Evolutionary conservation across 2,888 invertebrate genomes (phyloP).

Genomic region (Nemotelus pantherinus): DNA sequence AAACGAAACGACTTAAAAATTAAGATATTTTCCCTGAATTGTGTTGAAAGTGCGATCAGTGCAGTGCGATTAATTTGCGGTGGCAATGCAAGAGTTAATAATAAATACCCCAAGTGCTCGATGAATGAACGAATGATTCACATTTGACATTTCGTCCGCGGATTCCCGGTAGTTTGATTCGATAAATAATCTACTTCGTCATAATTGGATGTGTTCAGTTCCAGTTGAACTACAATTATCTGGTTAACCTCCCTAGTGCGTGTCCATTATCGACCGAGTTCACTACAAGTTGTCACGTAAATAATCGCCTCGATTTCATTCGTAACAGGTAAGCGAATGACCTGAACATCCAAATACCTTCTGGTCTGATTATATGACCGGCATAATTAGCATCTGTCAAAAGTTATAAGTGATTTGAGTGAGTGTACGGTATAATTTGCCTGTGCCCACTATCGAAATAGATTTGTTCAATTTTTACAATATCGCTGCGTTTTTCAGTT

Average conservation of each 20-base stretch:
- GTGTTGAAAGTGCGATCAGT: not conserved
- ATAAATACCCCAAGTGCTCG: not conserved
- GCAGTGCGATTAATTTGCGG: conserved; percentile 1
- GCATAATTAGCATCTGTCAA: conserved; percentile 40
- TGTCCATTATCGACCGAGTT: too few relatives aligned
- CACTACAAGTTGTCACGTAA: not conserved
- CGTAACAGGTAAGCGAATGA: conserved; percentile 6
- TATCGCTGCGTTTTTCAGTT: too few relatives aligned
- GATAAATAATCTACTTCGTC: not conserved
- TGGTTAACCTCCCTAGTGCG: too few relatives aligned
- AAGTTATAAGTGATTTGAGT: not conserved
- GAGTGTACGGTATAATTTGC: not conserved
- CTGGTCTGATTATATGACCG: not conserved
- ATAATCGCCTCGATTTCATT: not conserved
- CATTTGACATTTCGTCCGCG: conserved; percentile 18
- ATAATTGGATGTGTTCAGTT: not conserved
- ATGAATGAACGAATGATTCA: not conserved
- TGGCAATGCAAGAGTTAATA: conserved; percentile 27
- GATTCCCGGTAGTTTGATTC: conserved; percentile 5
- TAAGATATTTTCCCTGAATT: too few relatives aligned
- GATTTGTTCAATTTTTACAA: not conserved
- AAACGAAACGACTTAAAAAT: too few relatives aligned
- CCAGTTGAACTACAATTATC: too few relatives aligned
- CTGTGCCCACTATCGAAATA: not conserved
- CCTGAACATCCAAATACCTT: not conserved